A percentile compares a stretch with the other conserved stretches of the same genome.
Evolutionary conservation across 2,888 invertebrate species (phyloP).

Genomic region (Yponomeuta plumbellus): DNA sequence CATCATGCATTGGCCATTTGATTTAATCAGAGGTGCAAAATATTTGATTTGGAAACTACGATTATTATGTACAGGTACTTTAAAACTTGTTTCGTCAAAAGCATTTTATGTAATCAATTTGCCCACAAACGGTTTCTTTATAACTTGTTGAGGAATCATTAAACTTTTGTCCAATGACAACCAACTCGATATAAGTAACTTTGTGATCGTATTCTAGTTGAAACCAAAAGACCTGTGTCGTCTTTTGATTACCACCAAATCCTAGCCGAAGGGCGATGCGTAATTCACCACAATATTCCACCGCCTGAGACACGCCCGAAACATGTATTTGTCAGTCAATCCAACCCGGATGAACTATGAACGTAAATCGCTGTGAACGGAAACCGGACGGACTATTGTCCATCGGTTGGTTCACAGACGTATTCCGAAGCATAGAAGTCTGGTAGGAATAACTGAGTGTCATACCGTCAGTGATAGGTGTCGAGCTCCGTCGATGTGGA

Average conservation of each 20-base stretch:
- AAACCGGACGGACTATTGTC: background rate
- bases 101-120: background rate
- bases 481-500: conserved; percentile 54
- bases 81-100: background rate
- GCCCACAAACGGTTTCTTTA: background rate
- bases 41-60: background rate
- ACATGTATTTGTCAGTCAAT: too few relatives aligned
- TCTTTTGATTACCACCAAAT: too few relatives aligned
- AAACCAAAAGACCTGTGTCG: too few relatives aligned
- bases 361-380: background rate
- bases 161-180: background rate
- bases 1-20: background rate
- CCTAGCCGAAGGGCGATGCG: too few relatives aligned
- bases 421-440: background rate
- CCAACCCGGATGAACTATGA: too few relatives aligned
- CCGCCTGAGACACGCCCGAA: too few relatives aligned
- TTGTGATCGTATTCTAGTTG: too few relatives aligned
- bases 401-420: background rate
- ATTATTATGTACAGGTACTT: background rate
- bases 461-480: conserved; percentile 35
- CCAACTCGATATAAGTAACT: background rate
- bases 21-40: background rate
- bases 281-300: too few relatives aligned
- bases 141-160: background rate
- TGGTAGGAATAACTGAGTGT: background rate